Percentiles rank a stretch among this genome's conserved stretches.
phyloP scores from a whole-genome alignment of 2,888 invertebrate genomes.

The Tanaodytes sp. region DNA sequence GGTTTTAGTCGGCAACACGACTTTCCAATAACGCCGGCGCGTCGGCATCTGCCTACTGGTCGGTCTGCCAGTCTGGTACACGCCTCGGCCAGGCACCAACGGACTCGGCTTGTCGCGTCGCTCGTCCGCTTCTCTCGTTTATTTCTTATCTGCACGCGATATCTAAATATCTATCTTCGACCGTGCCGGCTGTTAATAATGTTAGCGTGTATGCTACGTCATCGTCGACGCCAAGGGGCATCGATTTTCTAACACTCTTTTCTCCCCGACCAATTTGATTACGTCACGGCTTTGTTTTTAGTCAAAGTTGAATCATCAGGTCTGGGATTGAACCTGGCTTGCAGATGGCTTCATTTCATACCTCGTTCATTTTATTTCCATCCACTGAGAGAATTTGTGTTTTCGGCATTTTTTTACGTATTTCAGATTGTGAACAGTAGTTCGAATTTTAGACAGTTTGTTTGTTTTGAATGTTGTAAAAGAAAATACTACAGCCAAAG shows the following conservation, averaged over 20 bases:
- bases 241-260: conserved; percentile 49
- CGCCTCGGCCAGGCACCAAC: conserved; percentile 61
- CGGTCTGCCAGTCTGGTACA: conserved; percentile 55
- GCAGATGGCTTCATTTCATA: neutral
- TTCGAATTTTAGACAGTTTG: no score
- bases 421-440: no score
- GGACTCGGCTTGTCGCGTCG: conserved; percentile 41
- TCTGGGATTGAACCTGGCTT: no score
- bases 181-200: conserved; percentile 55
- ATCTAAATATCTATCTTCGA: conserved; percentile 61
- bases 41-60: conserved; percentile 62
- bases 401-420: no score
- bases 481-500: no score
- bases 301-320: conserved; percentile 34
- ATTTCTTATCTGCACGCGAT: conserved; percentile 64
- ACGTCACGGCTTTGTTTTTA: conserved; percentile 24
- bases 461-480: no score
- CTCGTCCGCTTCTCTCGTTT: conserved; percentile 56
- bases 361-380: no score
- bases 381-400: no score
- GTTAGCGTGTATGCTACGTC: conserved; percentile 41
- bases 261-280: conserved; percentile 27
- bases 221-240: conserved; percentile 41
- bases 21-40: conserved; percentile 68
- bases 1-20: conserved; percentile 67